Evolutionary conservation across 2,797 vertebrate genomes (phyloP), one percentile per base, ranked within the genome.

Genomic region (Pangasius larnaudii): DNA sequence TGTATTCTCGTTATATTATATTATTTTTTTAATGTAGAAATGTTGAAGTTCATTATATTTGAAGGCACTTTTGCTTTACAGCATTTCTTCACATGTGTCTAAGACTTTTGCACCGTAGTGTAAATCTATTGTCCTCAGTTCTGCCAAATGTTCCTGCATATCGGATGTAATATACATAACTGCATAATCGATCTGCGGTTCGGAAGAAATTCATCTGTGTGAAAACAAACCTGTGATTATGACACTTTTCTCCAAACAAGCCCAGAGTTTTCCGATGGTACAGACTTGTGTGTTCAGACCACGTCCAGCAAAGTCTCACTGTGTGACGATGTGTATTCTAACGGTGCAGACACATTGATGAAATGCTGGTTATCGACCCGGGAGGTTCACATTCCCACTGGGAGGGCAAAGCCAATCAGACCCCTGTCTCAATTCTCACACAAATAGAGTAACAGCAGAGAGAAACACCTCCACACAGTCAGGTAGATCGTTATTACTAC

Each of bases 401-500:
- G 27, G 39, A 85, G 56, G 72, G 53, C 58, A 83, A 81, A 75
- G 46, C 67, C 27, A 88, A 80, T 49, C 75, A 86, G 63, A 61
- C 71, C 59, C n/a, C 86, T 65, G 51, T 85, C 22, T 74, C 63
- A 75, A 77, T 61, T n/a, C 39, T 18, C 49, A 75, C 71, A 74
- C 67, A 86, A 51, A 46, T 16, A 84, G 30, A 84, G 79, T 30
- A 71, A 69, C 33, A 61, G 19, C 10, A 86, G 36, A 72, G 9
- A 80, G 67, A 85, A 80, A 63, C 82, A 78, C 84, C 67, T 81
- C 46, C 27, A 53, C 61, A 36, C n/a, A 81, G 69, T 58, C 87
- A 84, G 24, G 71, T 86, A 85, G 56, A 39, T 79, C 18, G 77
- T 80, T 72, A 88, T 67, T 63, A 82, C 16, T 63, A 46, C 80